A percentile compares a stretch with the other conserved stretches of the same genome.
phyloP scores from a whole-genome alignment of 2,797 vertebrate genomes.

The Falco berigora region DNA sequence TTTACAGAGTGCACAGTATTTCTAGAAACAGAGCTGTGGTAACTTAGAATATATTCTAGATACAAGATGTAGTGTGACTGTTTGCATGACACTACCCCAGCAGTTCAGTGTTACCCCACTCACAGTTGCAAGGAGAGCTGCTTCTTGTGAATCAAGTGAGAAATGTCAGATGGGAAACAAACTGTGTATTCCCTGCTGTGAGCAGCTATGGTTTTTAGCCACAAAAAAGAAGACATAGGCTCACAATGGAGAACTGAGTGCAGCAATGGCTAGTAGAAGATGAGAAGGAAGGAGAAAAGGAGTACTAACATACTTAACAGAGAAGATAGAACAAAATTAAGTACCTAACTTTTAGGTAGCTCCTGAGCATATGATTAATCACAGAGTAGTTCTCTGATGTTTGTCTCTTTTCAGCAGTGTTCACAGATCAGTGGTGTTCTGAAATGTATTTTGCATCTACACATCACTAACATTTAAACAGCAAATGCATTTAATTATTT shows the following conservation, averaged over 20 bases:
- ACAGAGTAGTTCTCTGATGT: neutral
- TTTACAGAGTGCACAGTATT: neutral
- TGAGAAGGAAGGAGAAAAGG: neutral
- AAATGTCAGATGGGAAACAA: neutral
- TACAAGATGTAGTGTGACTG: neutral
- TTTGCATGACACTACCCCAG: neutral
- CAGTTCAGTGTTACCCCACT: neutral
- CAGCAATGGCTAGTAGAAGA: neutral
- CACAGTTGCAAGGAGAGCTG: neutral
- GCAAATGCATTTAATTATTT: constrained; percentile 9
- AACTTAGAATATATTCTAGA: neutral
- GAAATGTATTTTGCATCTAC: neutral
- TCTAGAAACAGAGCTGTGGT: neutral
- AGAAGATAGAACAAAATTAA: neutral
- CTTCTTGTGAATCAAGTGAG: neutral
- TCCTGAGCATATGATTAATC: neutral
- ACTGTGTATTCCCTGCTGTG: neutral
- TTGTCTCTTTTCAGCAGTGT: neutral
- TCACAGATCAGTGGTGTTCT: neutral
- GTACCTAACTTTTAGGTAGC: neutral
- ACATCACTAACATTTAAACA: neutral
- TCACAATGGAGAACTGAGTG: neutral
- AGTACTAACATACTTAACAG: neutral
- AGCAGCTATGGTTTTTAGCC: neutral
- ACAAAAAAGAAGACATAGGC: neutral